phyloP scores from a whole-genome alignment of 2,113 vertebrate species.

The Psephotus haematonotus region DNA sequence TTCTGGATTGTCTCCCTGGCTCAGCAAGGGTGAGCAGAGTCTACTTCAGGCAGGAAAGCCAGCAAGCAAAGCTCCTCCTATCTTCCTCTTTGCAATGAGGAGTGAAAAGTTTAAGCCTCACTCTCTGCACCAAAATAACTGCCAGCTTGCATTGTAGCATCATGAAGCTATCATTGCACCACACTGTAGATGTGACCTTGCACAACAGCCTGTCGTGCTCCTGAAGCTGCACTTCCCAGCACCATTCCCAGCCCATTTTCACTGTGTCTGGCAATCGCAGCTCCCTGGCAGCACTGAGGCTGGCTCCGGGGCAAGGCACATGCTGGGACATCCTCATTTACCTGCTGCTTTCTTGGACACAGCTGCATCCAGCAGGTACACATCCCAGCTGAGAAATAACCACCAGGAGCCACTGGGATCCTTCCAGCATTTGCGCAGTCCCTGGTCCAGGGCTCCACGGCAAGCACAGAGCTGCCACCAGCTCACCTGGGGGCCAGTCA shows the following conservation, averaged over 20 bases:
- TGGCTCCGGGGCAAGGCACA: accelerated
- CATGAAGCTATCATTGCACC: neutral
- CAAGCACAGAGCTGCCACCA: neutral
- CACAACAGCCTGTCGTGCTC: accelerated
- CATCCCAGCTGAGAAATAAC: neutral
- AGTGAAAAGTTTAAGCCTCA: neutral
- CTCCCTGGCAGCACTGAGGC: too few relatives aligned
- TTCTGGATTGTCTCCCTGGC: neutral
- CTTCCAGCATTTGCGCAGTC: neutral
- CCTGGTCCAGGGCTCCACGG: neutral
- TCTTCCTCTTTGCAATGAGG: neutral
- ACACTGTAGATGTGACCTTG: neutral
- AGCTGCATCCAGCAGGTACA: accelerated
- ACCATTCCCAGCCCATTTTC: neutral
- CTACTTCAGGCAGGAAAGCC: neutral
- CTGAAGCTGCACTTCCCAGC: neutral
- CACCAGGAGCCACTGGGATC: neutral
- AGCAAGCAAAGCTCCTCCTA: neutral
- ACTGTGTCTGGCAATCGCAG: neutral
- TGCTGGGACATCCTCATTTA: neutral
- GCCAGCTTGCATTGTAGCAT: neutral
- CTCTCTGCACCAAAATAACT: neutral
- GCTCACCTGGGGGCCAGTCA: accelerated
- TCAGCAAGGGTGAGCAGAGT: neutral
- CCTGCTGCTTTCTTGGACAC: neutral